Conservation (phyloP, 2,113 vertebrate species). For the Bostrychus sinensis region DNA sequence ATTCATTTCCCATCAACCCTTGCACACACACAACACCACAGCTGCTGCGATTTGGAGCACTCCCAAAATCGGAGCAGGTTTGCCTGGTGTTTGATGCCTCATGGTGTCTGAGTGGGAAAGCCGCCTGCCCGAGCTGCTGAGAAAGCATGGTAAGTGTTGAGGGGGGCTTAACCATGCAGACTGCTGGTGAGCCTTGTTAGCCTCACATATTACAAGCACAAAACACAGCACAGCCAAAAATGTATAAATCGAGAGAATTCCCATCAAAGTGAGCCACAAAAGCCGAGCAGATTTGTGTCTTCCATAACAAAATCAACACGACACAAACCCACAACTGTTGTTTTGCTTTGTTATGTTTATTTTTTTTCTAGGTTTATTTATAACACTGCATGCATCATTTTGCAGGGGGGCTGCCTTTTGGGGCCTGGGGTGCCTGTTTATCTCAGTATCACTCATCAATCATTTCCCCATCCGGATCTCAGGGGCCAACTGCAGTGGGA, state of each 20-base stretch:
- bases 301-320: conserved; percentile 34
- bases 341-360: conserved; percentile 69
- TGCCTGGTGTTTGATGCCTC: conserved; percentile 42
- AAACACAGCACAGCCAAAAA: conserved; percentile 22
- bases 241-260: conserved; percentile 16
- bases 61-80: conserved; percentile 67
- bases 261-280: conserved; percentile 49
- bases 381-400: conserved; percentile 76
- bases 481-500: conserved; percentile 63
- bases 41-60: conserved; percentile 68
- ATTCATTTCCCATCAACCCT: conserved; percentile 31
- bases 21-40: conserved; percentile 36
- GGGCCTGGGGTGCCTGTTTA: conserved; percentile 71
- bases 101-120: conserved; percentile 58
- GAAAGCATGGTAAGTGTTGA: conserved; percentile 41
- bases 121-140: conserved; percentile 54
- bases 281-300: conserved; percentile 23
- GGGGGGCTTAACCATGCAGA: conserved; percentile 63
- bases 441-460: conserved; percentile 83
- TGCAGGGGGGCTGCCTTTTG: conserved; percentile 66
- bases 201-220: conserved; percentile 33
- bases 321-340: conserved; percentile 39
- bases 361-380: conserved; percentile 71
- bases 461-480: conserved; percentile 73
- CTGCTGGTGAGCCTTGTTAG: conserved; percentile 71